Conservation (phyloP, 2,797 vertebrate species). For the Phataginus tetradactyla region DNA sequence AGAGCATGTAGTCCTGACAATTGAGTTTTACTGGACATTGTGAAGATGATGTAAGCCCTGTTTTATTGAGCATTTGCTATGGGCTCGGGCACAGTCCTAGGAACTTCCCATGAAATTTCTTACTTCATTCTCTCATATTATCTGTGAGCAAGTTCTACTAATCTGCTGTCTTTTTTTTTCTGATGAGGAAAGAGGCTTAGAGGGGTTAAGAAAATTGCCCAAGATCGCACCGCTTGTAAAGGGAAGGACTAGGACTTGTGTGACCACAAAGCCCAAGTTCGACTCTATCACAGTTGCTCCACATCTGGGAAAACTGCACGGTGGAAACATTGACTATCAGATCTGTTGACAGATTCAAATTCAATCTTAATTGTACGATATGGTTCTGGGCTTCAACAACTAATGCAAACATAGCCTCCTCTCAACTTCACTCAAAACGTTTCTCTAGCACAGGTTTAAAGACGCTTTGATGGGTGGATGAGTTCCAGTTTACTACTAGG, state of each 20-base stretch:
- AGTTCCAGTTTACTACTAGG: background rate
- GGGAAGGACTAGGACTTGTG: background rate
- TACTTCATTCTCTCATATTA: slow-evolving; percentile 35
- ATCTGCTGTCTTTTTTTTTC: background rate
- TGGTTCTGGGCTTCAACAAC: background rate
- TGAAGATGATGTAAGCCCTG: background rate
- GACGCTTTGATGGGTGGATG: background rate
- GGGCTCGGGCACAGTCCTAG: background rate
- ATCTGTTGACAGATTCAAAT: background rate
- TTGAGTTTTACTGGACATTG: background rate
- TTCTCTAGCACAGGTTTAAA: slow-evolving; percentile 1
- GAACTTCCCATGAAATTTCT: background rate
- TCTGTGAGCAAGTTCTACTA: background rate
- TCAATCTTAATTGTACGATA: background rate
- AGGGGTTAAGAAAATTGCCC: background rate
- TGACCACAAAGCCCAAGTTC: background rate
- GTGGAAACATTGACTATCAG: background rate
- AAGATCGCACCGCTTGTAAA: background rate
- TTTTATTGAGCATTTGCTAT: slow-evolving; percentile 31
- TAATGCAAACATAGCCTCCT: background rate
- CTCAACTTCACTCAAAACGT: slow-evolving; percentile 4
- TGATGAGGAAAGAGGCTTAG: background rate
- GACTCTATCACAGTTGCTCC: background rate
- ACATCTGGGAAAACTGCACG: background rate
- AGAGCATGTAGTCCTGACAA: background rate